A percentile compares a stretch with the other conserved stretches of the same genome.
These are phyloP conservation scores for Rhodophaea formosa DNA, from an alignment of 2,888 invertebrate genomes.

Conservation along the genomic window DNA sequence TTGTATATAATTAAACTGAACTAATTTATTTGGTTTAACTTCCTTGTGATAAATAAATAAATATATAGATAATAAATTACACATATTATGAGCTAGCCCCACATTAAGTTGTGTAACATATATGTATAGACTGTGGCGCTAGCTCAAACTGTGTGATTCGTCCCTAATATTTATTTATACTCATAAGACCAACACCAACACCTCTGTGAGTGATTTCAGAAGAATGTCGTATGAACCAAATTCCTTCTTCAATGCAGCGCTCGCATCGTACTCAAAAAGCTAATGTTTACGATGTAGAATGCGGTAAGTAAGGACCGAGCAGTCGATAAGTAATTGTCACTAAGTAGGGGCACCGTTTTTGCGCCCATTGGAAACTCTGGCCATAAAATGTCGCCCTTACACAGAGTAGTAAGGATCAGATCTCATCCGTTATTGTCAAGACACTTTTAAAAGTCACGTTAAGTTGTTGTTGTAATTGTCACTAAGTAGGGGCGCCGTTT, in stretches of 20 bases:
- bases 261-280: conserved; percentile 8
- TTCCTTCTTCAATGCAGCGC: not conserved
- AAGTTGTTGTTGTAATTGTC: no score
- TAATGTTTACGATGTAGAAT: conserved; percentile 20
- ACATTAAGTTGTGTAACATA: no score
- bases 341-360: conserved; percentile 25
- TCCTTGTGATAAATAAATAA: no score
- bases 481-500: conserved; percentile 25
- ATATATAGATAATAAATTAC: no score
- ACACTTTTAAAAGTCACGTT: no score
- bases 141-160: no score
- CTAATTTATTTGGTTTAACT: no score
- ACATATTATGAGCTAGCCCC: no score
- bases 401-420: conserved; percentile 7
- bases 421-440: not conserved
- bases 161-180: no score
- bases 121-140: no score
- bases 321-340: conserved; percentile 28
- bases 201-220: not conserved
- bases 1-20: no score
- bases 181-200: no score
- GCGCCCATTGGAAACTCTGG: conserved; percentile 16
- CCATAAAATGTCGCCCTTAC: conserved; percentile 17
- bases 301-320: conserved; percentile 15
- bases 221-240: conserved; percentile 5